phyloP scores from a whole-genome alignment of 2,797 vertebrate genomes.

The Chiroxiphia lanceolata region DNA sequence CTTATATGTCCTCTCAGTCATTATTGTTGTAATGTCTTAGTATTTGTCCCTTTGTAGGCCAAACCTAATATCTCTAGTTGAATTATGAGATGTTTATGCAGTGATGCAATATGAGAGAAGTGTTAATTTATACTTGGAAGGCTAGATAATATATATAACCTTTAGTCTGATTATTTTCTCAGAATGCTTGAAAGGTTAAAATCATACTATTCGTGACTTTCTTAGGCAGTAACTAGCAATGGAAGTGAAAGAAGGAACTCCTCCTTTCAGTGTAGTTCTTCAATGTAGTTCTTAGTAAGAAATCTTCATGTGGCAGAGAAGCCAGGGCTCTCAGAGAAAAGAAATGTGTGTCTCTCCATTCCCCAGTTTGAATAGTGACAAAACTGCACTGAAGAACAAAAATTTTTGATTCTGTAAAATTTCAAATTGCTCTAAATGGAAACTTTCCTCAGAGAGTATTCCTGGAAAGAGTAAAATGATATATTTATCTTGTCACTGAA shows the following conservation, averaged over 20 bases:
- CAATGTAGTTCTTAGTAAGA: neutral
- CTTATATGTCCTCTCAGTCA: neutral
- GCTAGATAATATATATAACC: neutral
- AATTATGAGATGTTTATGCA: constrained; percentile 14
- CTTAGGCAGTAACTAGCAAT: neutral
- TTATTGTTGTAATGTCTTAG: neutral
- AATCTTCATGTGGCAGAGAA: neutral
- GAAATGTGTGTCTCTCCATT: neutral
- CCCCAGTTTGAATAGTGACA: neutral
- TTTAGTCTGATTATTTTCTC: constrained; percentile 29
- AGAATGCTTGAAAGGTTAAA: constrained; percentile 38
- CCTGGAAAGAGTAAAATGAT: neutral
- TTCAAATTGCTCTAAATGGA: neutral
- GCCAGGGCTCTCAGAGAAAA: neutral
- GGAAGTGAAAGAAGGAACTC: neutral
- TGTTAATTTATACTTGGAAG: constrained; percentile 41
- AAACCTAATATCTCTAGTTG: neutral
- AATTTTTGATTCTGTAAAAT: neutral
- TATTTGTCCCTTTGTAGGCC: neutral
- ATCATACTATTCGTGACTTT: neutral
- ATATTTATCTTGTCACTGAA: neutral
- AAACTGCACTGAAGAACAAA: neutral
- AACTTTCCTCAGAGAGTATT: neutral
- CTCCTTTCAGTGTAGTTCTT: neutral
- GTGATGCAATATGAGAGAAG: constrained; percentile 31